Base-by-base conservation (phyloP, 2,797 vertebrate species). In the Gymnoscopelus braueri region DNA sequence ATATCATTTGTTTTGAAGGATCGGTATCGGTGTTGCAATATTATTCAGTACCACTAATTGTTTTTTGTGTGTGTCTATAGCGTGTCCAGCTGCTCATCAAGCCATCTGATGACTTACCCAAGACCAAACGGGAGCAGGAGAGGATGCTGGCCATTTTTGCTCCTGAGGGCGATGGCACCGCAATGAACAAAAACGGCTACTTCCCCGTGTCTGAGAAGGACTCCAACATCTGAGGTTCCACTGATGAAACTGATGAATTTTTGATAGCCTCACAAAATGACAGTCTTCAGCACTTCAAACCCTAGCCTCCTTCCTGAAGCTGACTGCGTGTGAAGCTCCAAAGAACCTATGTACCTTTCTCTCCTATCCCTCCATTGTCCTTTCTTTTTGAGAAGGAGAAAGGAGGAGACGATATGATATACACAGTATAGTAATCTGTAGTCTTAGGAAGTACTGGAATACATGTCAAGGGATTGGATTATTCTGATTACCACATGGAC, bases 71-170 rank as follows among this genome's bases (percentile, higher is more conserved):
- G 26, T 66, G 19, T 47, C 26, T n/a, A 13, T 87, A 94, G 93
- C 91, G 93, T 53, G 72, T 94, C 61, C 75, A 75, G 63, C 48
- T 87, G 60, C 92, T 94, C 26, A 91, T 69, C 78, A 89, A 71
- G 12, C 91, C 93, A 0, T 92, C 88, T 0, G 87, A 89, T 3
- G 77, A 89, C 48, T 82, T 94, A 69, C 92, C 92, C 72, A 94
- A 93, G 85, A 93, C 91, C 67, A 94, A 89, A 69, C 81, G 91
- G 67, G 90, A 94, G 79, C 92, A 93, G 78, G 92, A 92, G 77
- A 88, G 63, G 52, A 66, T 93, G 60, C 82, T 91, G 67, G 92
- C 81, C 70, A 92, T 92, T 62, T 93, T 93, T 65, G 83, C 90
- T 60, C 85, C 90, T 0, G 89, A 88, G 9, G 63, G 61, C 2